Base-by-base conservation (phyloP, 2,113 vertebrate genomes). In the Vulpes ferrilata region DNA sequence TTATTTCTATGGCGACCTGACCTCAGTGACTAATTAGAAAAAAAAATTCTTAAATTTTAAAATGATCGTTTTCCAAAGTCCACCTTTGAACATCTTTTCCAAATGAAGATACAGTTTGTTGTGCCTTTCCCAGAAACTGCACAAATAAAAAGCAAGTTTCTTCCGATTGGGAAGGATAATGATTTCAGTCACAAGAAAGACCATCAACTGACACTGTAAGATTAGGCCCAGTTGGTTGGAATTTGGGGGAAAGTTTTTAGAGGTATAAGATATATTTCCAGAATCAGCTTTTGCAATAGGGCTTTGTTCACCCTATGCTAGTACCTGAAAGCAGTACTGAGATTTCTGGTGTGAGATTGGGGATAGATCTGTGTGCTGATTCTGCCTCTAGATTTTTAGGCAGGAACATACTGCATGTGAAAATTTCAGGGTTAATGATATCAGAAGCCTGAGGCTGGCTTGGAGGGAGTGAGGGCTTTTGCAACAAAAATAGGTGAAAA, bases 361-460 rank as follows among this genome's bases (percentile, higher is more conserved):
- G 16, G 17, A 32, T 8, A 5, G 6, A 6, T 48, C 20, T 10
- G 6, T 3, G 27, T 51, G 23, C 69, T 60, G 17, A 82, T n/a
- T 89, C 23, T 5, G 5, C 83, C 16, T 82, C 16, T 86, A 5
- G 25, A 35, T 57, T 91, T 83, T 53, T 74, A 7, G 35, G 23
- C 20, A 51, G 11, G 15, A 71, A 59, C 22, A 73, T 11, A 43
- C 35, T 0, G 1, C n/a, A 16, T 9, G 51, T 74, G 59, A 60
- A 93, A 81, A 27, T 81, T 65, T 88, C 87, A 35, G 89, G 85
- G 38, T 97, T 96, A 62, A 93, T 97, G 43, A 71, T 81, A 25
- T 65, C 67, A 53, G 92, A 84, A 95, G 74, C 95, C 60, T 12
- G 19, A 53, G 74, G 48, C 59, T 38, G 59, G 65, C 10, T 11